Percentiles rank a stretch among this genome's conserved stretches.
These are phyloP conservation scores for Trematomus loennbergii DNA, from an alignment of 2,113 vertebrate genomes.

Conservation along the genomic window DNA sequence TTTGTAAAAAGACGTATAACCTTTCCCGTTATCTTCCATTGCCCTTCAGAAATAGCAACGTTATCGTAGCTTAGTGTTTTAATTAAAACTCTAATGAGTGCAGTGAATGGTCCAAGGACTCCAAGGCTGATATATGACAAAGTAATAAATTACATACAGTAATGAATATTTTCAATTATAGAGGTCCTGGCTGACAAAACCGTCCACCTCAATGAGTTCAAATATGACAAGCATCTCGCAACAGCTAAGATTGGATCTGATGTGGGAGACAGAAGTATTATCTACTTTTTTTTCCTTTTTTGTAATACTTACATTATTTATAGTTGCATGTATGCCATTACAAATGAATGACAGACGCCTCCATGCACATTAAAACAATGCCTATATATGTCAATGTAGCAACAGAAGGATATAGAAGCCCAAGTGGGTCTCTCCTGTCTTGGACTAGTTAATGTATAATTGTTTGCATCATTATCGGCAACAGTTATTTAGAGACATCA, in stretches of 20 bases:
- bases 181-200: constrained; percentile 52
- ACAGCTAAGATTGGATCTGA: constrained; percentile 10
- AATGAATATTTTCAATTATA: constrained; percentile 67
- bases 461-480: constrained; percentile 56
- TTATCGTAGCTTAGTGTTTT: constrained; percentile 57
- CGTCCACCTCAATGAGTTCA: constrained; percentile 20
- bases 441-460: constrained; percentile 54
- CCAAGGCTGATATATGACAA: constrained; percentile 52
- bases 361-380: neutral
- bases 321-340: neutral
- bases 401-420: constrained; percentile 11
- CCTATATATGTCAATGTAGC: constrained; percentile 15
- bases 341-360: neutral
- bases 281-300: neutral
- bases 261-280: neutral
- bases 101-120: constrained; percentile 44
- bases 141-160: constrained; percentile 66
- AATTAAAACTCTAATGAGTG: constrained; percentile 65
- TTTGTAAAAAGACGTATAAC: neutral
- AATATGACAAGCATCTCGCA: constrained; percentile 29
- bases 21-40: constrained; percentile 13
- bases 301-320: neutral
- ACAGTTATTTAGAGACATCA: constrained; percentile 54
- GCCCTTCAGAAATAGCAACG: constrained; percentile 38
- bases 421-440: constrained; percentile 18